Evolutionary conservation across 2,888 invertebrate genomes (phyloP), one percentile per base, ranked within the genome.

Genomic region (Brachyopa scutellaris): DNA sequence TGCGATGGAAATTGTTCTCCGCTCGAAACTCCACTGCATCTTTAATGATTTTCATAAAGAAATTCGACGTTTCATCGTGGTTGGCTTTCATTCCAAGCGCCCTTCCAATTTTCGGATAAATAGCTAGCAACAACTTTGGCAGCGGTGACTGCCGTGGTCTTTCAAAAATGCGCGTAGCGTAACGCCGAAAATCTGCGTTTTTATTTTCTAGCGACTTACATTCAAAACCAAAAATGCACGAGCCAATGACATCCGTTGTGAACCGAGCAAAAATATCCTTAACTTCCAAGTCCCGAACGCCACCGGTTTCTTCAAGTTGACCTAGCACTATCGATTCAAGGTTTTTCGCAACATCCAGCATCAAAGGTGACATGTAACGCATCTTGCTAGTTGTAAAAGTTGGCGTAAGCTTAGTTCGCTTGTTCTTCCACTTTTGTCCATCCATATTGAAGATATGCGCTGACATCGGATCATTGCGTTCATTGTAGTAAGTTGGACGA

Each of bases 381-480:
- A 92, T 91, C 85, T 91, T 92, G 1, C 91, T 91, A 0, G 91
- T 90, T 0, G 91, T 91, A 70, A 92, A 92, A 0, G 91, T 91
- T 1, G 92, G 91, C 2, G 91, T 89, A 1, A 92, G 78, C 55
- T 91, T 91, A 0, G 87, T 83, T 26, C 92, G 85, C 45, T 92
- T 79, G 1, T 86, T 84, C 36, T 89, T 91, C 92, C 92, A 92
- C 47, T 90, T 88, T 1, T 88, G 85, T 2, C 90, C 91, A 0
- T 87, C 86, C 9, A 89, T 36, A 31, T 84, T 83, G 59, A 90
- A 88, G 1, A 91, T 84, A 85, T 91, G 87, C 0, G 84, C 88
- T 0, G 86, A 26, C 0, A 91, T 21, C 0, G 90, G 90, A n/a
- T 87, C 85, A 7, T 86, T 87, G 88, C 87, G 73, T 89, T 87